phyloP scores from a whole-genome alignment of 2,888 invertebrate species.

The Norana najaformis region DNA sequence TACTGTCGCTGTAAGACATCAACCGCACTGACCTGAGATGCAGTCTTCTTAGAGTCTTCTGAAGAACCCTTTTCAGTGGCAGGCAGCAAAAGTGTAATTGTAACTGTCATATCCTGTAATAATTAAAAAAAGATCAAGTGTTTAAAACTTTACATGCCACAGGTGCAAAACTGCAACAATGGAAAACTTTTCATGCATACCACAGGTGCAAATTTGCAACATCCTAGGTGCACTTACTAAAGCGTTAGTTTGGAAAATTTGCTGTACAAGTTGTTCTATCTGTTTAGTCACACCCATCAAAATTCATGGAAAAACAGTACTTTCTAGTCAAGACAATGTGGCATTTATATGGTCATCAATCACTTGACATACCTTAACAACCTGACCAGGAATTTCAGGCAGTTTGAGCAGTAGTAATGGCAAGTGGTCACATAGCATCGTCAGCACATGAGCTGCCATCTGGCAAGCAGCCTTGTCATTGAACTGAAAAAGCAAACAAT shows the following conservation, averaged over 20 bases:
- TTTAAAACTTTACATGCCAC: too few species aligned
- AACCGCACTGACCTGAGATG: neutral
- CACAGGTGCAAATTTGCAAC: too few species aligned
- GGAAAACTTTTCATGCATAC: too few species aligned
- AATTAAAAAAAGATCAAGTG: neutral
- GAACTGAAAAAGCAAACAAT: conserved; percentile 66
- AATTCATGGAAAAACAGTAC: too few species aligned
- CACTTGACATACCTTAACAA: neutral
- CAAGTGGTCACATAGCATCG: conserved; percentile 79
- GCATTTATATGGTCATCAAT: too few species aligned
- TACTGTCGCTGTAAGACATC: neutral
- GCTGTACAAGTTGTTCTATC: too few species aligned
- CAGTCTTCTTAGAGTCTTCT: conserved; percentile 14
- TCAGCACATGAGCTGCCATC: conserved; percentile 79
- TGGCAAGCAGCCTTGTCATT: conserved; percentile 80
- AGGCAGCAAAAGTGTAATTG: conserved; percentile 65
- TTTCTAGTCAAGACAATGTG: too few species aligned
- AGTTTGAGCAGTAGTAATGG: conserved; percentile 73
- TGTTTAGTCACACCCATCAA: too few species aligned
- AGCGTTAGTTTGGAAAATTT: too few species aligned
- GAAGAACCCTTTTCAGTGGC: conserved; percentile 51
- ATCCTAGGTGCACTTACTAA: too few species aligned
- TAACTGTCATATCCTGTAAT: conserved; percentile 54
- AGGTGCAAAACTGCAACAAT: too few species aligned
- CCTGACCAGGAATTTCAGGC: conserved; percentile 71